phyloP scores from a whole-genome alignment of 2,888 invertebrate genomes.

The Pseudococcus viburni region DNA sequence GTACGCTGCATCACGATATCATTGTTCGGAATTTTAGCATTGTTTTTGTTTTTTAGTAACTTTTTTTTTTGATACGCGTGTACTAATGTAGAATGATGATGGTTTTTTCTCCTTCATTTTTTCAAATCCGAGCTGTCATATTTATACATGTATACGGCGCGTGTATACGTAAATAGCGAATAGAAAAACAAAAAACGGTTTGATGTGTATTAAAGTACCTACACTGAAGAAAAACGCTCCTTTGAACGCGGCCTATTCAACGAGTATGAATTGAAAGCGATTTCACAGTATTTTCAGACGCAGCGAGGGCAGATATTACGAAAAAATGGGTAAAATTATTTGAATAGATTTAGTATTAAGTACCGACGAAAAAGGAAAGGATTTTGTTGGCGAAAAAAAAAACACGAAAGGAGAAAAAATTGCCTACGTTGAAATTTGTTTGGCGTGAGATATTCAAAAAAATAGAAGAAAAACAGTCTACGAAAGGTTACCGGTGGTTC shows the following conservation, averaged over 20 bases:
- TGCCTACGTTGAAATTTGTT: background rate
- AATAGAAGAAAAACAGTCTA: background rate
- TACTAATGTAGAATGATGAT: background rate
- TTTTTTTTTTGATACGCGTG: background rate
- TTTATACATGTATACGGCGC: background rate
- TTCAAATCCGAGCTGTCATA: background rate
- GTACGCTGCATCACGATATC: slow-evolving; percentile 40
- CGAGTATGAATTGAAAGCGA: background rate
- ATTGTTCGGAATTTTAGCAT: slow-evolving; percentile 22
- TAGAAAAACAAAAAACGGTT: background rate
- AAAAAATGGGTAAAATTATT: background rate
- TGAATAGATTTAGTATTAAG: background rate
- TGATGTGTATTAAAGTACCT: background rate
- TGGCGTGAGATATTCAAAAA: background rate
- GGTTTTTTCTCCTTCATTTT: background rate
- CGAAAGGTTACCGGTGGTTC: too few relatives aligned
- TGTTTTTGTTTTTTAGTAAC: background rate
- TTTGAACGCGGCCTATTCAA: background rate
- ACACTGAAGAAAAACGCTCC: background rate
- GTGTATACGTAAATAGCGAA: background rate
- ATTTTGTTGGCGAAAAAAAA: background rate
- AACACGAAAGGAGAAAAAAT: background rate
- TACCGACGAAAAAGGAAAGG: background rate
- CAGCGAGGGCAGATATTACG: background rate
- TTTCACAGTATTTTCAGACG: background rate